phyloP scores from a whole-genome alignment of 2,113 vertebrate species.

The Proterorhinus semilunaris region DNA sequence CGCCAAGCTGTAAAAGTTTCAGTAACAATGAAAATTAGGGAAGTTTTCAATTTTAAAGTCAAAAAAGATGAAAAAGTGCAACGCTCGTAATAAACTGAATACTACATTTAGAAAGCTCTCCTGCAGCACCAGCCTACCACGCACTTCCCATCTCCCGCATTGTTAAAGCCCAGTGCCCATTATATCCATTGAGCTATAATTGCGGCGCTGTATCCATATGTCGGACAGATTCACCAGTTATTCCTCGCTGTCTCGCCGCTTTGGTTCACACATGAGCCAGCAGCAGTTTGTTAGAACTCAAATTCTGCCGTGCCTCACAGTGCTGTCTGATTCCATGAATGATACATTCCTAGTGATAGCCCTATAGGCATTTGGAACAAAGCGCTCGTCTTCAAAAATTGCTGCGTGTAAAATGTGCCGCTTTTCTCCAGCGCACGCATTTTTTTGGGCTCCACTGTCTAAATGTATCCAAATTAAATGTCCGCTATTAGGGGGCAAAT shows the following conservation, averaged over 20 bases:
- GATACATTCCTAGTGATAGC: slow-evolving; percentile 30
- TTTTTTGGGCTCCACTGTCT: neutral
- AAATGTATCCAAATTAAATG: slow-evolving; percentile 3
- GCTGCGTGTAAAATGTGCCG: slow-evolving; percentile 7
- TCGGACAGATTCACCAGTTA: slow-evolving; percentile 4
- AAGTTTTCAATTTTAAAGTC: no score
- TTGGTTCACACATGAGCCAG: slow-evolving; percentile 26
- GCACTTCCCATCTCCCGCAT: neutral
- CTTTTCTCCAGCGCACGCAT: neutral
- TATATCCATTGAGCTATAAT: slow-evolving; percentile 10
- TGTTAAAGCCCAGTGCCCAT: neutral
- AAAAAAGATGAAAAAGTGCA: no score
- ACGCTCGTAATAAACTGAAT: no score
- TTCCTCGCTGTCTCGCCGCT: slow-evolving; percentile 6
- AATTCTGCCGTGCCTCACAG: slow-evolving; percentile 24
- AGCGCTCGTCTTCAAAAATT: slow-evolving; percentile 13
- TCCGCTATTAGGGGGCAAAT: slow-evolving; percentile 6
- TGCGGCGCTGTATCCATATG: slow-evolving; percentile 9
- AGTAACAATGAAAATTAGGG: no score
- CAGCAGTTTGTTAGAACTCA: slow-evolving; percentile 39
- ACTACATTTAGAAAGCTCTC: no score
- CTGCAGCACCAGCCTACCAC: no score
- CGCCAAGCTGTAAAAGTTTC: no score
- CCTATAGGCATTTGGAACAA: slow-evolving; percentile 37
- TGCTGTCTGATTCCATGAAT: slow-evolving; percentile 30